Evolutionary conservation across 2,888 invertebrate species (phyloP).

Genomic region (Synanthedon myopaeformis): DNA sequence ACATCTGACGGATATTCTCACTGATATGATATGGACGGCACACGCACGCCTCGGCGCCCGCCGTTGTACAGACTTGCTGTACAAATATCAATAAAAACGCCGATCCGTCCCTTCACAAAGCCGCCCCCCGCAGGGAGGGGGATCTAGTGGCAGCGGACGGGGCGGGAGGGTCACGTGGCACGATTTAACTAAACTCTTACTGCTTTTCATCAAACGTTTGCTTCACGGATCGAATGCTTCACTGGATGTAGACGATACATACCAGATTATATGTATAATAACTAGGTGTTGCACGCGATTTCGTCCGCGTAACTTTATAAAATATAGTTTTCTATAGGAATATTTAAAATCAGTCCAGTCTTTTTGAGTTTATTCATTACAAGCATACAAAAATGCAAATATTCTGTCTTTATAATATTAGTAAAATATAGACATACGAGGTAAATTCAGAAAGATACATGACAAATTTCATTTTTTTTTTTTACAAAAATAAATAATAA

Average conservation of each 20-base stretch:
- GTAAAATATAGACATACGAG: too few species aligned
- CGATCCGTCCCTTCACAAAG: slow-evolving; percentile 2
- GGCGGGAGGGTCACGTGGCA: slow-evolving; percentile 14
- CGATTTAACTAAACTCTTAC: slow-evolving; percentile 19
- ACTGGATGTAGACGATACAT: slow-evolving; percentile 8
- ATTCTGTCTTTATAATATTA: too few species aligned
- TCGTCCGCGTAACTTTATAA: too few species aligned
- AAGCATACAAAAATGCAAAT: too few species aligned
- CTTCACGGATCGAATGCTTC: slow-evolving; percentile 5
- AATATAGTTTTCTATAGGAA: too few species aligned
- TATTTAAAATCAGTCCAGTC: too few species aligned
- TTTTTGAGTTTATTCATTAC: too few species aligned
- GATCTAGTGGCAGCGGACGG: not conserved
- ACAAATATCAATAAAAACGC: slow-evolving; percentile 5
- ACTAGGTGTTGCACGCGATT: too few species aligned
- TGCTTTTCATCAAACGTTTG: slow-evolving; percentile 11
- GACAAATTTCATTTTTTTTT: too few species aligned
- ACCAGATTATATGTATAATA: too few species aligned
- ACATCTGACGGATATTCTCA: slow-evolving; percentile 1
- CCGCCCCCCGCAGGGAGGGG: not conserved
- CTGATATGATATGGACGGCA: not conserved
- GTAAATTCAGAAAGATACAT: too few species aligned
- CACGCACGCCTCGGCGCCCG: not conserved
- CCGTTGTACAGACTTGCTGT: not conserved
- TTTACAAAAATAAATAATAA: too few species aligned